A percentile compares a stretch with the other conserved stretches of the same genome.
Evolutionary conservation across 2,888 invertebrate species (phyloP).

Genomic region (Rhamphomyia laevipes): DNA sequence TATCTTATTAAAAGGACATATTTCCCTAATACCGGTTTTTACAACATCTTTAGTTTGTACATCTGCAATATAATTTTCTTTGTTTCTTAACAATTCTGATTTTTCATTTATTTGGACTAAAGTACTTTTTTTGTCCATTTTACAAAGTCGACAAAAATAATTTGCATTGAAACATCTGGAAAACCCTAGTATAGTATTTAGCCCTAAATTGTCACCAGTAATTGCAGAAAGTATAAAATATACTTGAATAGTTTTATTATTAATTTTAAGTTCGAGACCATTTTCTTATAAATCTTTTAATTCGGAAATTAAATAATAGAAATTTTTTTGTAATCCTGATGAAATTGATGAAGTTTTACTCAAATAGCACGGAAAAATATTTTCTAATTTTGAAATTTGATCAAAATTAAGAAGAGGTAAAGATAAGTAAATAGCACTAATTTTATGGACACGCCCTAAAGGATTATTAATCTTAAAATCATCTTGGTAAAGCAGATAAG

Average conservation of each 20-base stretch:
- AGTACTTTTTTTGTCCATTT: neutral
- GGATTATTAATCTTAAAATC: slow-evolving; percentile 10
- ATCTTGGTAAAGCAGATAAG: slow-evolving; percentile 7
- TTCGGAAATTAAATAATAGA: neutral
- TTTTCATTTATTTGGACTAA: neutral
- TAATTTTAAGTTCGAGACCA: neutral
- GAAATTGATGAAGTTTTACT: neutral
- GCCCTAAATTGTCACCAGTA: neutral
- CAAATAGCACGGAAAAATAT: neutral
- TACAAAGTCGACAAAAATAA: slow-evolving; percentile 1
- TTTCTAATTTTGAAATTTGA: slow-evolving; percentile 1
- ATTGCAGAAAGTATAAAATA: neutral
- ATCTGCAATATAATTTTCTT: neutral
- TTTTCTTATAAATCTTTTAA: neutral
- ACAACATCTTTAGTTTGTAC: neutral
- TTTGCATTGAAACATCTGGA: neutral
- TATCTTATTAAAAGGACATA: neutral
- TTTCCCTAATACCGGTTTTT: neutral
- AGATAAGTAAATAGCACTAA: neutral
- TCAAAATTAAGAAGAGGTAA: no score
- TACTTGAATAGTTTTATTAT: neutral
- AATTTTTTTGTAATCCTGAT: neutral
- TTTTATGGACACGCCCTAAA: slow-evolving; percentile 1
- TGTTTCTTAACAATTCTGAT: neutral
- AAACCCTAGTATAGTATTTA: neutral